Conservation (phyloP, 2,888 invertebrate species). For the Malachius bipustulatus region DNA sequence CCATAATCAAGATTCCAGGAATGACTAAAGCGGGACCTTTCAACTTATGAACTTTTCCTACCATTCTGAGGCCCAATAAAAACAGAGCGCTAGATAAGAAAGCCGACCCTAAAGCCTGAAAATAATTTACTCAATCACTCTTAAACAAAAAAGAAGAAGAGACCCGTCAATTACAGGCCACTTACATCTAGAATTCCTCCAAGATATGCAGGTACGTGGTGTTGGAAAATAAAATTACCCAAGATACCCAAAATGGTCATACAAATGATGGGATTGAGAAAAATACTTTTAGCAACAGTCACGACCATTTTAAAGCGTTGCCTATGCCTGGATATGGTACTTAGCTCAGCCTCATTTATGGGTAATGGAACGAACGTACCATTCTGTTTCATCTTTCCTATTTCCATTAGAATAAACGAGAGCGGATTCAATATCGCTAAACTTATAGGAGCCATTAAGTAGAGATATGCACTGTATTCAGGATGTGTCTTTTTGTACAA, state of each 20-base stretch:
- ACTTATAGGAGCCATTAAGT: constrained; percentile 89
- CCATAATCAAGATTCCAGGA: constrained; percentile 77
- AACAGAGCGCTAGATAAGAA: constrained; percentile 89
- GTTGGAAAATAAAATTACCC: constrained; percentile 71
- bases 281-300: constrained; percentile 53
- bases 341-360: constrained; percentile 22
- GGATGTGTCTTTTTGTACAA: constrained; percentile 77
- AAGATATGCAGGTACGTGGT: constrained; percentile 63
- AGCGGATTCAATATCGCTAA: constrained; percentile 85
- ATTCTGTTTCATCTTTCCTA: constrained; percentile 35
- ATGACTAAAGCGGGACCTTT: constrained; percentile 68
- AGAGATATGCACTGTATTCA: constrained; percentile 81
- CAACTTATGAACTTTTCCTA: constrained; percentile 73
- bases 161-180: constrained; percentile 16
- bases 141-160: not conserved
- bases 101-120: constrained; percentile 66
- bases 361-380: constrained; percentile 20
- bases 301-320: constrained; percentile 30
- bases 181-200: constrained; percentile 62
- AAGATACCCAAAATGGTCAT: constrained; percentile 88
- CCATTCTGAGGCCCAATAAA: constrained; percentile 81
- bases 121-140: too few relatives aligned
- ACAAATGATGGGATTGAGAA: constrained; percentile 78
- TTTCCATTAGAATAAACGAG: constrained; percentile 81
- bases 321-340: constrained; percentile 23